Percentiles rank a stretch among this genome's conserved stretches.
phyloP scores from a whole-genome alignment of 2,113 vertebrate genomes.

The Emydocephalus ijimae region DNA sequence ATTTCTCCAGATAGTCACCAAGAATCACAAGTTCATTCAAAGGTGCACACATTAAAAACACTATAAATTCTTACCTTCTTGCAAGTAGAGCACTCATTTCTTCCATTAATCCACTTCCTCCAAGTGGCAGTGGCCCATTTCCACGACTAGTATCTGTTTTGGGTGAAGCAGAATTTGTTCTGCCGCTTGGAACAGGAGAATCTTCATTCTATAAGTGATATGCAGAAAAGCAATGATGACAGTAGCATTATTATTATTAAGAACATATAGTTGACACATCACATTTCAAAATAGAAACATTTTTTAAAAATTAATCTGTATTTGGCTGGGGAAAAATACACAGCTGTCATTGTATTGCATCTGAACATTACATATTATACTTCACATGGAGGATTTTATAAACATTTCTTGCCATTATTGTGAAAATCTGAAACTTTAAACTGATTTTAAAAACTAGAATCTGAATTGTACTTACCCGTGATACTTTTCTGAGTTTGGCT shows the following conservation, averaged over 20 bases:
- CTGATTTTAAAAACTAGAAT: neutral
- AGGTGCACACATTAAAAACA: neutral
- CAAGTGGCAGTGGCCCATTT: constrained; percentile 87
- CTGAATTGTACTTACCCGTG: constrained; percentile 77
- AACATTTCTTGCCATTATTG: neutral
- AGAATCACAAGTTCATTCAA: neutral
- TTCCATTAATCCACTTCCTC: constrained; percentile 92
- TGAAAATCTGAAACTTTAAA: neutral
- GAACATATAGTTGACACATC: neutral
- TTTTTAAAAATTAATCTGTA: neutral
- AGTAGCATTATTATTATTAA: neutral
- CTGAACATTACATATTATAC: neutral
- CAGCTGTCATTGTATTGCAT: neutral
- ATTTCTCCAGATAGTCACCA: neutral
- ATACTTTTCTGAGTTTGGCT: constrained; percentile 94
- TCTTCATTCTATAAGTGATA: constrained; percentile 80
- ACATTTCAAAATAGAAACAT: neutral
- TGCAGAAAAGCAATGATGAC: constrained; percentile 33
- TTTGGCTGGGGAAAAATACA: neutral
- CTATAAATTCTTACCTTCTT: constrained; percentile 79
- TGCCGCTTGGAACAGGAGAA: constrained; percentile 71
- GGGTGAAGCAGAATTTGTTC: constrained; percentile 65
- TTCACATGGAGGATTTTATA: neutral
- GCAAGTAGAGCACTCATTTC: constrained; percentile 98
- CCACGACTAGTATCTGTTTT: constrained; percentile 86